Base-by-base conservation (phyloP, 1,140 invertebrate species). In the Archegozetes longisetosus region DNA sequence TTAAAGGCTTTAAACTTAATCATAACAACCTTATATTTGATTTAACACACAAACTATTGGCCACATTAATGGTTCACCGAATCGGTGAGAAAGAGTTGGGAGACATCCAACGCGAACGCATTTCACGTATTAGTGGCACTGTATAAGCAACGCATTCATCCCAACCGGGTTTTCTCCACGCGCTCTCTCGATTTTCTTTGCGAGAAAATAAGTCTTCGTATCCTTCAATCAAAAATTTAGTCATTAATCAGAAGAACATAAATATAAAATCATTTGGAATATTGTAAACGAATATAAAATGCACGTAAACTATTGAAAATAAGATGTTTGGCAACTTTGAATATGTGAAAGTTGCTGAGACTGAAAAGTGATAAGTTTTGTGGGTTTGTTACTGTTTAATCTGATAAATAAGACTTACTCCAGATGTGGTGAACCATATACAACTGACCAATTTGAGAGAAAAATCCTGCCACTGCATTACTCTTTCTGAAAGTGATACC, bases 381-480 rank as follows among this genome's bases (percentile, higher is more conserved):
- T n/a, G n/a, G n/a, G n/a, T n/a, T n/a, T n/a, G n/a, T n/a, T n/a
- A n/a, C n/a, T n/a, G n/a, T n/a, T n/a, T n/a, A n/a, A n/a, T n/a
- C n/a, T n/a, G n/a, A n/a, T n/a, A n/a, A n/a, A n/a, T 27, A 63
- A 14, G 50, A 78, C 84, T 81, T 84, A 93, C 92, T 89, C 92
- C 92, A 96, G 72, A 98, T 86, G 70, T 98, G 94, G 80, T 97
- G 92, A 28, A 95, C 92, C 71, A 90, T 90, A 72, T 96, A 95
- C 0, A 97, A 78, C 63, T 91, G 77, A 53, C 93, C 93, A 65
- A 97, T 86, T 75, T 97, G 91, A 22, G 91, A 94, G 75, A 98
- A 97, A 71, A 95, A 91, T 53, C 90, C 93, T 0, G 92, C 86
- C 72, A 96, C 91, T 69, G 93, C 82, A 71, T 92, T 89, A 65